phyloP scores from a whole-genome alignment of 2,888 invertebrate genomes.

The Caenorhabditis sp. region DNA sequence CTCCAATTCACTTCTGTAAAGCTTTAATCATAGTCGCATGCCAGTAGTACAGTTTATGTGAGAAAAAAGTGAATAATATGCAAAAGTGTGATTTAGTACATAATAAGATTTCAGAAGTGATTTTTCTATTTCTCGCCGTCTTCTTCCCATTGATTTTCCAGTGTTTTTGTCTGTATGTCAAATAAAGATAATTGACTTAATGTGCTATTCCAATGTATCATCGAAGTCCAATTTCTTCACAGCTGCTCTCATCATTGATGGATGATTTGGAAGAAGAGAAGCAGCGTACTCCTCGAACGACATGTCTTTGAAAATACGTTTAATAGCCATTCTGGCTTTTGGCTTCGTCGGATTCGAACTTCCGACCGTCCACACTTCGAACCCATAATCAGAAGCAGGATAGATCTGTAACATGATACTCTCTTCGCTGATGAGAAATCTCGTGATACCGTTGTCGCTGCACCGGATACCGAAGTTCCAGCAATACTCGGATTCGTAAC shows the following conservation, averaged over 20 bases:
- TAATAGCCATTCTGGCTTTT: constrained; percentile 61
- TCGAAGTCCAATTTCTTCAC: constrained; percentile 61
- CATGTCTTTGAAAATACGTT: constrained; percentile 56
- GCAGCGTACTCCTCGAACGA: constrained; percentile 62
- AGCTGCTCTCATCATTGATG: constrained; percentile 43
- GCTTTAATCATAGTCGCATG: constrained; percentile 15
- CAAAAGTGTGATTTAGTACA: constrained; percentile 20
- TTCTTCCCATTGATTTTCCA: constrained; percentile 26
- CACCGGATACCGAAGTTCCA: constrained; percentile 8
- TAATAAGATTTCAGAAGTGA: constrained; percentile 17
- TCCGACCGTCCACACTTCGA: constrained; percentile 66
- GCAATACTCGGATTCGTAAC: constrained; percentile 47
- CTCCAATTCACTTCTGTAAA: constrained; percentile 11
- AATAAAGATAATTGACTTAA: not conserved
- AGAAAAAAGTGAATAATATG: not conserved
- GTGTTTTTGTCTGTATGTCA: constrained; percentile 19
- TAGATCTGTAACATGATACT: constrained; percentile 10
- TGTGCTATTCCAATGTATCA: constrained; percentile 38
- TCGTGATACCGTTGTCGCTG: constrained; percentile 4
- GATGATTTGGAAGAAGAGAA: constrained; percentile 55
- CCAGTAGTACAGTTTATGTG: constrained; percentile 6
- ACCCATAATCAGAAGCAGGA: constrained; percentile 18
- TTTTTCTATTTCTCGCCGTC: constrained; percentile 2
- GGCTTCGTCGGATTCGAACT: constrained; percentile 39
- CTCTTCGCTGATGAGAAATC: not conserved